Conservation (phyloP, 2,113 vertebrate species). For the Macheiramphus alcinus region DNA sequence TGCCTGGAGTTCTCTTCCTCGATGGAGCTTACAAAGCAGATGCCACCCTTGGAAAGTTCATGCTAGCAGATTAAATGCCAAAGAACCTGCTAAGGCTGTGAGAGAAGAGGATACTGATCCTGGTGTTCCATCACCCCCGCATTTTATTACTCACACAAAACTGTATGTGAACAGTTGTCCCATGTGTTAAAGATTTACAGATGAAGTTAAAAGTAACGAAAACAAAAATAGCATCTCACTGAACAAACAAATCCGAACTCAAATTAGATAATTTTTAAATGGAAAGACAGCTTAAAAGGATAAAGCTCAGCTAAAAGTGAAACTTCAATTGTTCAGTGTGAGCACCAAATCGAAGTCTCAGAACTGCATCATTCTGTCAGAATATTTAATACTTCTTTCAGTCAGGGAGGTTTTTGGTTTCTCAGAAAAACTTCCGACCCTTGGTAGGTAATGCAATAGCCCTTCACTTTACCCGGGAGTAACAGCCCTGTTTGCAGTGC, state of each 20-base stretch:
- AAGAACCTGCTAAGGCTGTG: background rate
- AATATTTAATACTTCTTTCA: background rate
- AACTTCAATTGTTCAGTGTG: background rate
- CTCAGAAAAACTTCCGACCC: background rate
- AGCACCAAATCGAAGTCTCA: background rate
- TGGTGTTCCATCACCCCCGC: background rate
- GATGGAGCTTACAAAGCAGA: background rate
- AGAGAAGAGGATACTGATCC: background rate
- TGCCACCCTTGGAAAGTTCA: background rate
- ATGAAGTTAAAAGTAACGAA: background rate
- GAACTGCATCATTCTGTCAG: background rate
- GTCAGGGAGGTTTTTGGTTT: background rate
- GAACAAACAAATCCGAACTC: background rate
- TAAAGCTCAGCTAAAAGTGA: background rate
- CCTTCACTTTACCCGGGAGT: background rate
- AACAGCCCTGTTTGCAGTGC: background rate
- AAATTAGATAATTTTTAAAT: background rate
- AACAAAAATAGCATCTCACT: background rate
- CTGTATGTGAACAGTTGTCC: background rate
- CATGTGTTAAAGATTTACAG: background rate
- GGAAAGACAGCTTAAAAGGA: background rate
- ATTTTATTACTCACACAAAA: background rate
- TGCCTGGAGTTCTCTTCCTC: background rate
- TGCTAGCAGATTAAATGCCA: background rate
- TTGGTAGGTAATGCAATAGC: slow-evolving; percentile 21